Conservation (phyloP, 2,888 invertebrate species). For the Parthenolecanium corni region DNA sequence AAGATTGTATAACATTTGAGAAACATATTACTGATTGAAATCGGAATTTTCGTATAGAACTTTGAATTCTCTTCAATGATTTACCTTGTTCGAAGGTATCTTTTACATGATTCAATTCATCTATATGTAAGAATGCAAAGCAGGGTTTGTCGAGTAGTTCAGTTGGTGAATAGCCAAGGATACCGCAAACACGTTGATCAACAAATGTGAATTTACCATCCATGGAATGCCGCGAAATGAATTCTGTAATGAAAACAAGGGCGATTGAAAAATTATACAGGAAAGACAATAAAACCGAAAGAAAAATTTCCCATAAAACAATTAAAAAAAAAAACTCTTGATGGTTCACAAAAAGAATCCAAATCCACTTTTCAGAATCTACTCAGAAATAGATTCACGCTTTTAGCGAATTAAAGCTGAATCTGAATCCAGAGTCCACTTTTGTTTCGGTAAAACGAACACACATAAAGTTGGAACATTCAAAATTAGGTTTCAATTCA, state of each 20-base stretch:
- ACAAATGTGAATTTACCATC: slow-evolving; percentile 99
- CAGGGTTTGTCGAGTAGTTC: slow-evolving; percentile 91
- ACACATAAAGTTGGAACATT: too few relatives aligned
- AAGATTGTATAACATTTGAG: too few relatives aligned
- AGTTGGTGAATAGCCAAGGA: slow-evolving; percentile 85
- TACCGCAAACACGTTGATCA: slow-evolving; percentile 85
- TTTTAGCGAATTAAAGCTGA: too few relatives aligned
- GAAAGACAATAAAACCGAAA: background rate
- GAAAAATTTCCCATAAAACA: background rate
- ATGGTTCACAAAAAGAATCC: background rate
- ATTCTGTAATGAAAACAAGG: slow-evolving; percentile 52
- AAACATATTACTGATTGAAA: too few relatives aligned
- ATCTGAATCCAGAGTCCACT: too few relatives aligned
- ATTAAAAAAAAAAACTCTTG: slow-evolving; percentile 1
- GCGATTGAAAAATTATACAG: too few relatives aligned
- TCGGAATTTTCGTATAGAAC: too few relatives aligned
- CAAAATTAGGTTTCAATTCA: too few relatives aligned
- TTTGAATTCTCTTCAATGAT: too few relatives aligned
- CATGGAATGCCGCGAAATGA: slow-evolving; percentile 89
- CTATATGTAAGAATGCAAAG: slow-evolving; percentile 95
- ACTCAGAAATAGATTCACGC: background rate
- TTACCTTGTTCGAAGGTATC: slow-evolving; percentile 94
- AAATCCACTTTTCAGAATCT: too few relatives aligned
- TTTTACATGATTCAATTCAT: slow-evolving; percentile 93
- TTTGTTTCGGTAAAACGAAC: too few relatives aligned